A percentile compares a stretch with the other conserved stretches of the same genome.
phyloP scores from a whole-genome alignment of 1,140 invertebrate species.

The Aphis gossypii region DNA sequence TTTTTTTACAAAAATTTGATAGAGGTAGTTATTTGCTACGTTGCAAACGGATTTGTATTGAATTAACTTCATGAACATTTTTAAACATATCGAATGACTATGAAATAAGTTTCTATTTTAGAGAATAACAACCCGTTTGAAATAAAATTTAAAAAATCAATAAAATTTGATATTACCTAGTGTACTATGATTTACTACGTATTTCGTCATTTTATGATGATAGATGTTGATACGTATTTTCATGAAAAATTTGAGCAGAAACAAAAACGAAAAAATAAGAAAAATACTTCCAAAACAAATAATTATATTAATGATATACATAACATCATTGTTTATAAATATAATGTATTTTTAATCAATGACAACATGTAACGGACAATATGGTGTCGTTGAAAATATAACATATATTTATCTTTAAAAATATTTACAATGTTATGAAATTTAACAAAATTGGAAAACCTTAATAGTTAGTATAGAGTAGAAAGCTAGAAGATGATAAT shows the following conservation, averaged over 20 bases:
- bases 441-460: no score
- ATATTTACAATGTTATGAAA: no score
- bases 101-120: background rate
- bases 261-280: background rate
- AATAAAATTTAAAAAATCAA: background rate
- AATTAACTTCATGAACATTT: background rate
- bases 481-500: no score
- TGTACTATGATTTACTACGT: background rate
- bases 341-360: no score
- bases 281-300: background rate
- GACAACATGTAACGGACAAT: no score
- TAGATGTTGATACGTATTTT: background rate
- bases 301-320: background rate
- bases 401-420: no score
- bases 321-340: no score
- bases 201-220: background rate
- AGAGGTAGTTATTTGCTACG: background rate
- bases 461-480: no score
- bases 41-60: background rate
- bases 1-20: background rate
- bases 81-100: background rate
- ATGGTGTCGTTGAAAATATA: no score
- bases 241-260: background rate
- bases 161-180: background rate
- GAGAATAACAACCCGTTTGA: background rate